A percentile compares a stretch with the other conserved stretches of the same genome.
phyloP scores from a whole-genome alignment of 2,797 vertebrate genomes.

The Mycteria americana region DNA sequence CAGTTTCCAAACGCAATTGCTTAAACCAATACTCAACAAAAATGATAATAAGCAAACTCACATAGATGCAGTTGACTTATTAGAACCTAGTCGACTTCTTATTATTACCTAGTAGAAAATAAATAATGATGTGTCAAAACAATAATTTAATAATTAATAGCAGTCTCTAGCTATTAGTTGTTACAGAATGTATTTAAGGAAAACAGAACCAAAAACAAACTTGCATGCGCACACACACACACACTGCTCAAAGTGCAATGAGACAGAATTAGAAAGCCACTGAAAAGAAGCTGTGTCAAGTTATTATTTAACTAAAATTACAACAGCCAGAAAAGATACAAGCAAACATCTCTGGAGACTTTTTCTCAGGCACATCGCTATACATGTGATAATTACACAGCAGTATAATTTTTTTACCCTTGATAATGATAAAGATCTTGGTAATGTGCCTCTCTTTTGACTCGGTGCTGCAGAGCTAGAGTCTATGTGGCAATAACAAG shows the following conservation, averaged over 20 bases:
- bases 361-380: background rate
- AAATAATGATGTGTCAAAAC: background rate
- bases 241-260: background rate
- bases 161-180: background rate
- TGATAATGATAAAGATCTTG: background rate
- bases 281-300: background rate
- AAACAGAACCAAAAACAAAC: slow-evolving; percentile 2
- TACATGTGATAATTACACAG: background rate
- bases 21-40: background rate
- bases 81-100: background rate
- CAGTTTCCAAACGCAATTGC: background rate
- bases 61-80: background rate
- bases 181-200: background rate
- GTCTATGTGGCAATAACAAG: background rate
- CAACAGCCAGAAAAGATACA: background rate
- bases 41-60: background rate
- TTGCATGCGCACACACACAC: background rate
- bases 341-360: background rate
- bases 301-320: background rate
- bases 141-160: background rate
- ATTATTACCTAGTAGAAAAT: background rate
- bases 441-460: background rate
- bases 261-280: background rate
- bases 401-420: background rate
- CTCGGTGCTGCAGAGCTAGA: background rate